phyloP scores from a whole-genome alignment of 2,797 vertebrate genomes.

The Poecilia wingei region DNA sequence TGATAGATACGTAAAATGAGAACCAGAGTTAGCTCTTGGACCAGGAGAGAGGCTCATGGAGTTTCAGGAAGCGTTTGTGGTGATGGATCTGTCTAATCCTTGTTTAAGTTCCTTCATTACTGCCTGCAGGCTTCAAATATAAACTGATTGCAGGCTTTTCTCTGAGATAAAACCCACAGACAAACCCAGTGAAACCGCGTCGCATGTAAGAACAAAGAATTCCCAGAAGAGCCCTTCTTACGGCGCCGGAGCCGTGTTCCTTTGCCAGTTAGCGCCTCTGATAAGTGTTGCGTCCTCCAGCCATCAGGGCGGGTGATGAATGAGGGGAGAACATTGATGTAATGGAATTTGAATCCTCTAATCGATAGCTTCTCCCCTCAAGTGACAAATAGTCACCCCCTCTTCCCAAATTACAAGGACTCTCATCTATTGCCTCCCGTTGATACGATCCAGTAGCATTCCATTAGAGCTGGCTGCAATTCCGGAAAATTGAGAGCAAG shows the following conservation, averaged over 20 bases:
- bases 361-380: slow-evolving; percentile 80
- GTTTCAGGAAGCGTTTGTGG: slow-evolving; percentile 17
- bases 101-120: slow-evolving; percentile 77
- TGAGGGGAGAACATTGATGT: slow-evolving; percentile 63
- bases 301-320: slow-evolving; percentile 70
- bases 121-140: slow-evolving; percentile 54
- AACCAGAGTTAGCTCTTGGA: slow-evolving; percentile 23
- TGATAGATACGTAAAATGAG: slow-evolving; percentile 31
- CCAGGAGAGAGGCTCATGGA: slow-evolving; percentile 31
- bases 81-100: slow-evolving; percentile 79
- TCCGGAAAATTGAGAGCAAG: slow-evolving; percentile 76
- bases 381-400: slow-evolving; percentile 78
- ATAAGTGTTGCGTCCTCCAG: slow-evolving; percentile 54
- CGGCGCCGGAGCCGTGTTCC: slow-evolving; percentile 1
- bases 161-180: slow-evolving; percentile 31
- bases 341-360: slow-evolving; percentile 80
- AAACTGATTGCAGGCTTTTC: slow-evolving; percentile 44
- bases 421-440: slow-evolving; percentile 69
- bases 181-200: background rate
- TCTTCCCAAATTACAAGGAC: slow-evolving; percentile 72
- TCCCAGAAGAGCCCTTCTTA: background rate
- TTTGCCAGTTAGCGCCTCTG: slow-evolving; percentile 39
- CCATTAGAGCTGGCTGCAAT: slow-evolving; percentile 71
- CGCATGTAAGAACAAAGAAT: slow-evolving; percentile 21
- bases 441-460: slow-evolving; percentile 79